These are phyloP conservation scores for Lethrus apterus DNA, from an alignment of 1,140 invertebrate species.

Conservation along the genomic window DNA sequence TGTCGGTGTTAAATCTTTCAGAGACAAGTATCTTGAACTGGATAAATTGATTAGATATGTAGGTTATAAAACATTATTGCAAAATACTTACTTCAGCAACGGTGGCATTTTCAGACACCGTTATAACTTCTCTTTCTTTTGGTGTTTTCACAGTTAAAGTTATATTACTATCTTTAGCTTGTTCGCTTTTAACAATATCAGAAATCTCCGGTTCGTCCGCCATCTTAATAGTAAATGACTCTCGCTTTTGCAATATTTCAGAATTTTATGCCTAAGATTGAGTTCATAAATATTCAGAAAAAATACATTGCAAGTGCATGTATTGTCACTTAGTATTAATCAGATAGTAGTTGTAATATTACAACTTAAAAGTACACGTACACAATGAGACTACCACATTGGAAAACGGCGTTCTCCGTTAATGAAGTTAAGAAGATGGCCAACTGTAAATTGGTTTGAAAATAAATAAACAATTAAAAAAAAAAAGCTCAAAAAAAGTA, in stretches of 20 bases:
- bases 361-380: too few species aligned
- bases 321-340: too few species aligned
- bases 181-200: slow-evolving; percentile 22
- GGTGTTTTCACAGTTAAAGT: slow-evolving; percentile 92
- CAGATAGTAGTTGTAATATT: too few species aligned
- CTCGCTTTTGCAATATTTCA: slow-evolving; percentile 9
- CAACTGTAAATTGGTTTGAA: too few species aligned
- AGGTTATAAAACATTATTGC: background rate
- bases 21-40: slow-evolving; percentile 87
- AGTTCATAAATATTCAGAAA: too few species aligned
- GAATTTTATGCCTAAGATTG: too few species aligned
- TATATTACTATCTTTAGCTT: slow-evolving; percentile 51
- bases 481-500: too few species aligned
- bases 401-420: too few species aligned
- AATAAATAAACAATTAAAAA: too few species aligned
- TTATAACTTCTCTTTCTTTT: slow-evolving; percentile 86
- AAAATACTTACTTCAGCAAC: slow-evolving; percentile 80
- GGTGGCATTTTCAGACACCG: slow-evolving; percentile 76
- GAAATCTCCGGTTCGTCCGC: slow-evolving; percentile 13
- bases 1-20: slow-evolving; percentile 79
- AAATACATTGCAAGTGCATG: too few species aligned
- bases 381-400: too few species aligned
- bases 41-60: slow-evolving; percentile 37
- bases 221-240: slow-evolving; percentile 14
- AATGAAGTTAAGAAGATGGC: too few species aligned